These are phyloP conservation scores for Cottus gobio DNA, from an alignment of 2,113 vertebrate genomes.

Conservation along the genomic window DNA sequence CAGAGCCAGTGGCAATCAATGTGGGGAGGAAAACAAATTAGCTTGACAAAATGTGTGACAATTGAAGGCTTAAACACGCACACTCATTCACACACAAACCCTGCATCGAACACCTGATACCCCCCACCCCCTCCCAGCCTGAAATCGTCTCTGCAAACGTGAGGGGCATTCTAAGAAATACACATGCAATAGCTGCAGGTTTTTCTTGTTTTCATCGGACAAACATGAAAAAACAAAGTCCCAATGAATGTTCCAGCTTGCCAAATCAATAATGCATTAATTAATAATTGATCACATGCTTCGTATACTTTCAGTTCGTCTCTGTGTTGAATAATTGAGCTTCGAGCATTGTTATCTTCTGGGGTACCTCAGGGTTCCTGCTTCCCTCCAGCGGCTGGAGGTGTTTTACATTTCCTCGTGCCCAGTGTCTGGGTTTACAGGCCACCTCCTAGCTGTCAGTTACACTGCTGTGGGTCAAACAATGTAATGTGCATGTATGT, in stretches of 20 bases:
- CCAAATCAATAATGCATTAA: slow-evolving; percentile 68
- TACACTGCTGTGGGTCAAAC: slow-evolving; percentile 25
- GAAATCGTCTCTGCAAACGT: neutral
- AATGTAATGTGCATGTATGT: slow-evolving; percentile 3
- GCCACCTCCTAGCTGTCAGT: slow-evolving; percentile 1
- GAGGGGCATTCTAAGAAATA: slow-evolving; percentile 16
- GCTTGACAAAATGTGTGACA: slow-evolving; percentile 34
- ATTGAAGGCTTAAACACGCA: slow-evolving; percentile 10
- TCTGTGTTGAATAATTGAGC: slow-evolving; percentile 70
- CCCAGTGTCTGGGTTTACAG: slow-evolving; percentile 34
- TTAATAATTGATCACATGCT: slow-evolving; percentile 74
- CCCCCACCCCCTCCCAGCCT: neutral
- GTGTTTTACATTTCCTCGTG: slow-evolving; percentile 55
- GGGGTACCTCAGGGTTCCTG: slow-evolving; percentile 20
- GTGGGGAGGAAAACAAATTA: slow-evolving; percentile 54
- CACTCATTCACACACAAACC: neutral
- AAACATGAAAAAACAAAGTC: slow-evolving; percentile 58
- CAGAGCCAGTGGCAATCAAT: slow-evolving; percentile 44
- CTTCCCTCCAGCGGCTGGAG: slow-evolving; percentile 26
- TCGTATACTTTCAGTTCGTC: slow-evolving; percentile 62
- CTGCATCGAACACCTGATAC: neutral
- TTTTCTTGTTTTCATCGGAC: slow-evolving; percentile 33
- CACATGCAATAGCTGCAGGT: slow-evolving; percentile 23
- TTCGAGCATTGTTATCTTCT: slow-evolving; percentile 53
- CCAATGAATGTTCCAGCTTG: slow-evolving; percentile 58